phyloP scores from a whole-genome alignment of 2,113 vertebrate genomes.

The Prolemur simus region DNA sequence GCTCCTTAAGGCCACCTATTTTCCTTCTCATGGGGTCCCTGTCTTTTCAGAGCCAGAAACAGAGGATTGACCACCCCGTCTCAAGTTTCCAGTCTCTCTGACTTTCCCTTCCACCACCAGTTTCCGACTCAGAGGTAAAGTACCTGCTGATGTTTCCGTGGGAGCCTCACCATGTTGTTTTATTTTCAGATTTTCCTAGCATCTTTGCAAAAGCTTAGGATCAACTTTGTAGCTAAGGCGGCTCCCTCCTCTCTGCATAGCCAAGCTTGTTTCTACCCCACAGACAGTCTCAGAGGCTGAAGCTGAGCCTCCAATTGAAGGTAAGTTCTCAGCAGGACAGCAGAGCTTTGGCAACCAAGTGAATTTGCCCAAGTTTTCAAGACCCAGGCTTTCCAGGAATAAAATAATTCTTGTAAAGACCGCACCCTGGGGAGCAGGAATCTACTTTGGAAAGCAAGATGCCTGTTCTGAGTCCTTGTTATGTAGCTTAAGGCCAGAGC shows the following conservation, averaged over 20 bases:
- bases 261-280: not conserved
- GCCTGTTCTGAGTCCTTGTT: not conserved
- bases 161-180: not conserved
- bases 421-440: not conserved
- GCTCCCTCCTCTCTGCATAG: not conserved
- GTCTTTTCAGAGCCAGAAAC: not conserved
- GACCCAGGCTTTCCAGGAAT: not conserved
- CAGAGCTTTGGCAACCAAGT: not conserved
- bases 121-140: not conserved
- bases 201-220: not conserved
- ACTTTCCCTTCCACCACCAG: not conserved
- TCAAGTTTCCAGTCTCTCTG: not conserved
- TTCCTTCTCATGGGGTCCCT: not conserved
- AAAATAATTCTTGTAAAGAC: not conserved
- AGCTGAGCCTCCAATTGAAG: not conserved
- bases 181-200: not conserved
- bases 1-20: not conserved
- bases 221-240: rapidly evolving
- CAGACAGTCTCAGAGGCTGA: not conserved
- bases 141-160: not conserved
- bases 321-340: not conserved
- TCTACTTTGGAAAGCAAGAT: not conserved
- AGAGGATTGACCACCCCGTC: rapidly evolving
- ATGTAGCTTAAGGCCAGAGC: not conserved
- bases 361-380: not conserved